These are phyloP conservation scores for Callocephalon fimbriatum DNA, from an alignment of 2,113 vertebrate species.

Conservation along the genomic window DNA sequence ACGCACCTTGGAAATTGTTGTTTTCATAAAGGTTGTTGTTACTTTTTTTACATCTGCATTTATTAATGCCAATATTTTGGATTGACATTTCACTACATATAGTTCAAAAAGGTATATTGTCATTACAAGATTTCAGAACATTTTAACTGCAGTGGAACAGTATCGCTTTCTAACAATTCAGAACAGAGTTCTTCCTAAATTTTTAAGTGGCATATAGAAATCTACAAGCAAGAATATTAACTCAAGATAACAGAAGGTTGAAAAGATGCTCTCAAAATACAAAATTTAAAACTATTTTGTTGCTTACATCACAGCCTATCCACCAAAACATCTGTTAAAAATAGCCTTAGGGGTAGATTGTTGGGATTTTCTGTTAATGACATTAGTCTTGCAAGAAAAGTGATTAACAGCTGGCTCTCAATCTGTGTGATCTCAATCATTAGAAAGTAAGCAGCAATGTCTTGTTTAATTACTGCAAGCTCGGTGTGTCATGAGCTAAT, in stretches of 20 bases:
- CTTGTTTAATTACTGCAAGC: constrained; percentile 63
- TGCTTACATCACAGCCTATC: neutral
- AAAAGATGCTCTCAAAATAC: neutral
- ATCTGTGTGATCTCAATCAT: constrained; percentile 54
- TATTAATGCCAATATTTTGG: neutral
- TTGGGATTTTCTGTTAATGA: constrained; percentile 33
- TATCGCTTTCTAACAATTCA: neutral
- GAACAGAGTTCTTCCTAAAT: neutral
- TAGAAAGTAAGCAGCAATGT: constrained; percentile 59
- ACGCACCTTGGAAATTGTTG: neutral
- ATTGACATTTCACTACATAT: neutral
- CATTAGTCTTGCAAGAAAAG: constrained; percentile 35
- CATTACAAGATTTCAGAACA: neutral
- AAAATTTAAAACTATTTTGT: neutral
- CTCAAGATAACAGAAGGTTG: neutral
- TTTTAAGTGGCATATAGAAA: neutral
- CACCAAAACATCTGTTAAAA: constrained; percentile 11
- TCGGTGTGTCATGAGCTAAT: constrained; percentile 55
- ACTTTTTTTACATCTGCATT: neutral
- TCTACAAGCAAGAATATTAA: neutral
- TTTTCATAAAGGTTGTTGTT: neutral
- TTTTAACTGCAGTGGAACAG: neutral
- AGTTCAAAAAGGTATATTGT: neutral
- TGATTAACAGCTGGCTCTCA: constrained; percentile 60
- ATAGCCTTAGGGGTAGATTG: neutral